These are phyloP conservation scores for Pycnonotus jocosus DNA, from an alignment of 2,113 vertebrate species.

Conservation along the genomic window DNA sequence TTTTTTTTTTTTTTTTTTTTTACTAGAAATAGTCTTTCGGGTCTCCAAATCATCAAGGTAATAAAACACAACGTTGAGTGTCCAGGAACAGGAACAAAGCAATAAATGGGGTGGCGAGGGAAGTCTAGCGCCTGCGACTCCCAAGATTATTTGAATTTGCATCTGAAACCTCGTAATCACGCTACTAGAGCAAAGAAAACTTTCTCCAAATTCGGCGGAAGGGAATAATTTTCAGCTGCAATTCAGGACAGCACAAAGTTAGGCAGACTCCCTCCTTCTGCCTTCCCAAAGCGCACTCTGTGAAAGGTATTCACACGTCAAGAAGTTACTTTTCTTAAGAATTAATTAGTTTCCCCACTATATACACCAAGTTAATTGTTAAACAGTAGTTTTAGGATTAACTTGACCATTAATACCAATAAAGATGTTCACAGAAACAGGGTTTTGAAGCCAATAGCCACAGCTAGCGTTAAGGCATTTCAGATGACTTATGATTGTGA, in stretches of 20 bases:
- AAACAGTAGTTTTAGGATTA: constrained; percentile 72
- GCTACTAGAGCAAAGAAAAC: background rate
- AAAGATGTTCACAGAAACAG: constrained; percentile 47
- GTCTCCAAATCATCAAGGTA: background rate
- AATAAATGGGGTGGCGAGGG: background rate
- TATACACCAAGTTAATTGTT: constrained; percentile 65
- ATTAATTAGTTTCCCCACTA: constrained; percentile 23
- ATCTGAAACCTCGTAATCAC: background rate
- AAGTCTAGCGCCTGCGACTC: background rate
- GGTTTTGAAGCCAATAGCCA: constrained; percentile 36
- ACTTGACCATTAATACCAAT: constrained; percentile 63
- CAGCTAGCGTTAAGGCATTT: constrained; percentile 62
- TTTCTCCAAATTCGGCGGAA: background rate
- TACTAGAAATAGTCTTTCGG: background rate
- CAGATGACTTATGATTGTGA: constrained; percentile 77
- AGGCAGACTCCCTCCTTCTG: background rate
- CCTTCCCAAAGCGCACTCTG: background rate
- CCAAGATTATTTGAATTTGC: background rate
- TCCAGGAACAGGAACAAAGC: constrained; percentile 1
- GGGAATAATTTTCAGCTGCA: constrained; percentile 10
- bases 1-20: constrained; percentile 5
- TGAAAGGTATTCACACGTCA: constrained; percentile 33
- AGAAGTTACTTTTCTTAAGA: constrained; percentile 59
- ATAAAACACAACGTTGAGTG: background rate
- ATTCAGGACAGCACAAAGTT: background rate